Base-by-base conservation (phyloP, 2,113 vertebrate genomes). In the Sinocyclocheilus anshuiensis region DNA sequence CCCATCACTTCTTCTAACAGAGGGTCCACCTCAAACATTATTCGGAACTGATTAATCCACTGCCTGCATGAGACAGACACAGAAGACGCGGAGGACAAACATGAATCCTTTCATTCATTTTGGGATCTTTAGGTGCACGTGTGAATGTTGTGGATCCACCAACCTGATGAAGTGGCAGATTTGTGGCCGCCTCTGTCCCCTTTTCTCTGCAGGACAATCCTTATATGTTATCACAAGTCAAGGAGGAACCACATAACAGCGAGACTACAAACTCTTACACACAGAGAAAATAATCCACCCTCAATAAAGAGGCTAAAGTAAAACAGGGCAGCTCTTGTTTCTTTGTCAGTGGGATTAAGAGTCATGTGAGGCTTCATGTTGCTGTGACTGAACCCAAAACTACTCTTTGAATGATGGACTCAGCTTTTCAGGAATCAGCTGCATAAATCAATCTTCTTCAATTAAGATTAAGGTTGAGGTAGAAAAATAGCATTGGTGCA, bases 21-120 rank as follows among this genome's bases (percentile, higher is more conserved):
- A 57, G 94, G 94, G 77, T 97, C 95, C 12, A 94, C 93, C 87
- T 95, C 95, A 67, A 97, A 94, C 6, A 94, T 94, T 1, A 95
- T 94, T 0, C 95, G 95, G 89, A 96, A 96, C 85, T 95, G 94
- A 72, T 88, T 90, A 83, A 96, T 94, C 97, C 97, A 98, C 89
- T 96, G 96, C 92, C 96, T 97, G 29, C 29, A 33, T 33, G 92
- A n/a, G 80, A 13, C 87, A 74, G 75, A 59, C 83, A 53, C 72
- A 82, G n/a, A 8, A 42, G 71, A 72, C 22, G 69, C 16, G 1
- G 9, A 72, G 12, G 42, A 48, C n/a, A 42, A 42, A 42, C 42
- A n/a, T 61, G 0, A 61, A 26, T 67, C 63, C 15, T 18, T 48
- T 24, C 59, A 20, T 50, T 50, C 15, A 67, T 18, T 26, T 5